phyloP scores from a whole-genome alignment of 2,888 invertebrate species.

The Tineola bisselliella region DNA sequence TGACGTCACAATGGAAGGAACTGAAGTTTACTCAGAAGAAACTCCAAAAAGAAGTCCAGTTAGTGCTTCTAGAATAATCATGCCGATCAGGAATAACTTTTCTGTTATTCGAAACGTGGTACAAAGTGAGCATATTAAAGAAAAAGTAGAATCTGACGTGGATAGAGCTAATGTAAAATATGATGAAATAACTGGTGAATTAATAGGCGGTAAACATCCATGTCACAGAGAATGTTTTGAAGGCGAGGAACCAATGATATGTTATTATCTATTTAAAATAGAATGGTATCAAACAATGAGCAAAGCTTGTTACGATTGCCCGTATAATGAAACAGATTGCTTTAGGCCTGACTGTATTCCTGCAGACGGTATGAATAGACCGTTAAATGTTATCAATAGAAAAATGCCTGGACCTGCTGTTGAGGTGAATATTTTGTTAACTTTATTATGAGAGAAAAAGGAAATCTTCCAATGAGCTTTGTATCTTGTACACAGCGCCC shows the following conservation, averaged over 20 bases:
- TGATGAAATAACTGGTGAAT: constrained; percentile 54
- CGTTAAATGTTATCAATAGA: constrained; percentile 83
- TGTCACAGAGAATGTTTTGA: constrained; percentile 74
- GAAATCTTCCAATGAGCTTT: too few relatives aligned
- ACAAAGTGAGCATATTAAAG: constrained; percentile 23
- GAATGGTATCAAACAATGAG: constrained; percentile 89
- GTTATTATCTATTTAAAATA: constrained; percentile 76
- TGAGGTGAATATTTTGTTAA: constrained; percentile 72
- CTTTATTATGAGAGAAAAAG: too few relatives aligned
- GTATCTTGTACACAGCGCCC: too few relatives aligned
- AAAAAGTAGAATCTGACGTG: constrained; percentile 28
- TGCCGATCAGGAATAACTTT: constrained; percentile 29
- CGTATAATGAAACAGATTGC: constrained; percentile 79
- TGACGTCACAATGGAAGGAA: constrained; percentile 22
- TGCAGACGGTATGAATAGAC: constrained; percentile 81
- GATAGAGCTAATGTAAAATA: constrained; percentile 44
- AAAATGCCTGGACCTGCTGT: constrained; percentile 88
- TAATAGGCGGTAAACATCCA: constrained; percentile 57
- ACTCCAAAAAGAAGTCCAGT: constrained; percentile 25
- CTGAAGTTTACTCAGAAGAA: constrained; percentile 17
- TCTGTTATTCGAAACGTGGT: constrained; percentile 31
- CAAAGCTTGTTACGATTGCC: constrained; percentile 89
- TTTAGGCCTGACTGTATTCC: constrained; percentile 81
- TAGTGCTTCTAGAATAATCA: constrained; percentile 51
- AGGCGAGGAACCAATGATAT: constrained; percentile 71